These are phyloP conservation scores for Dasyurus viverrinus DNA, from an alignment of 2,113 vertebrate genomes.

Conservation along the genomic window DNA sequence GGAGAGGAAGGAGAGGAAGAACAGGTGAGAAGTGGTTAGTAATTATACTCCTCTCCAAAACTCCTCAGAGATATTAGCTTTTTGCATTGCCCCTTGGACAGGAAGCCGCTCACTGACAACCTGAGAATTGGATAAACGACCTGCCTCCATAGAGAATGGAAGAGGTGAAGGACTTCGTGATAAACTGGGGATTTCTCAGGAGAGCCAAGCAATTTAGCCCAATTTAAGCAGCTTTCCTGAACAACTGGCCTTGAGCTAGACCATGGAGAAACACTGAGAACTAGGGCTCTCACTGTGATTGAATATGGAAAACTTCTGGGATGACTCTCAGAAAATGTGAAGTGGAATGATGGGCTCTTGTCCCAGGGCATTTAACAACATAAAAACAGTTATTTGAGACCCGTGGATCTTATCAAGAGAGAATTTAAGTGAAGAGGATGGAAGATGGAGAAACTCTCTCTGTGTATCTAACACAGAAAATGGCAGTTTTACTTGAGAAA, in stretches of 20 bases:
- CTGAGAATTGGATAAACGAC: not conserved
- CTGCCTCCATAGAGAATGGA: not conserved
- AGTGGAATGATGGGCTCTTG: too few relatives aligned
- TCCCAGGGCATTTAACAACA: too few relatives aligned
- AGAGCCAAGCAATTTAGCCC: not conserved
- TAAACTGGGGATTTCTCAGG: not conserved
- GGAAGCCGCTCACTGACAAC: not conserved
- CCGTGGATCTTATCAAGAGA: not conserved
- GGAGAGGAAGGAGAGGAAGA: not conserved
- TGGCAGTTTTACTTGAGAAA: not conserved
- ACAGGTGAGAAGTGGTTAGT: not conserved
- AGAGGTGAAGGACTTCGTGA: not conserved
- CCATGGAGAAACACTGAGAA: not conserved
- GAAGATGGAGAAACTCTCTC: not conserved
- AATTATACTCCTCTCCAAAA: not conserved
- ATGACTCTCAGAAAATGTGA: not conserved
- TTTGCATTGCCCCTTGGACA: not conserved
- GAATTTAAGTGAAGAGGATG: not conserved
- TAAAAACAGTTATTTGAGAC: not conserved
- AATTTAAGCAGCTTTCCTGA: too few relatives aligned
- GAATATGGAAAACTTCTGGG: not conserved
- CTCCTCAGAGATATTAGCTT: not conserved
- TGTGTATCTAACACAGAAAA: too few relatives aligned
- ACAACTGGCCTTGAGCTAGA: not conserved
- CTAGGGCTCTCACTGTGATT: not conserved